Conservation (phyloP, 2,113 vertebrate genomes). For the Ciconia stormi region DNA sequence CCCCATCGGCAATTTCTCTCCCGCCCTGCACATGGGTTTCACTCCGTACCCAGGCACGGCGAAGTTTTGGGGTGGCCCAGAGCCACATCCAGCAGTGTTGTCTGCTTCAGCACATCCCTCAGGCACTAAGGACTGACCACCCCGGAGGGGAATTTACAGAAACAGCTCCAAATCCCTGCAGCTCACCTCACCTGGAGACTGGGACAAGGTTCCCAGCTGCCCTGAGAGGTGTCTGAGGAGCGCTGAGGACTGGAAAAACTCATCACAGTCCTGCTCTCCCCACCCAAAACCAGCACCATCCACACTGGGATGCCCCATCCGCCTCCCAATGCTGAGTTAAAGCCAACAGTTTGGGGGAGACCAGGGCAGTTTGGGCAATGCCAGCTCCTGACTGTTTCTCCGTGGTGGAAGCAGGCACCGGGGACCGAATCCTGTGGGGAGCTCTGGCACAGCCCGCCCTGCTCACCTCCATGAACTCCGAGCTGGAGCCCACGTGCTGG, state of each 20-base stretch:
- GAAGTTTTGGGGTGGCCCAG: not conserved
- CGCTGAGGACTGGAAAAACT: not conserved
- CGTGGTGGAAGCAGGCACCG: fast-evolving
- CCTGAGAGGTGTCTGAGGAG: not conserved
- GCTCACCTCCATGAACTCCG: constrained; percentile 93
- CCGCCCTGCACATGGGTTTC: not conserved
- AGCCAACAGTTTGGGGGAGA: not conserved
- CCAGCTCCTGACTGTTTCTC: not conserved
- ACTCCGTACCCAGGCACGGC: fast-evolving
- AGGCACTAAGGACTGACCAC: not conserved
- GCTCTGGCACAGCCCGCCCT: not conserved
- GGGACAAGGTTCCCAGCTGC: fast-evolving
- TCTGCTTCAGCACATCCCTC: not conserved
- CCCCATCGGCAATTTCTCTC: not conserved
- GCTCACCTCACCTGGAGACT: not conserved
- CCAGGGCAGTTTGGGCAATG: not conserved
- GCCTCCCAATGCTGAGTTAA: not conserved
- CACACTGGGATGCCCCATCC: too few species aligned
- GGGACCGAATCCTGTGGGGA: not conserved
- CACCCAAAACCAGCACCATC: not conserved
- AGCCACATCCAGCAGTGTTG: not conserved
- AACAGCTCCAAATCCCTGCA: not conserved
- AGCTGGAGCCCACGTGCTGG: constrained; percentile 91
- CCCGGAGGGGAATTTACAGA: not conserved
- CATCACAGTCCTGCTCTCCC: not conserved